phyloP scores from a whole-genome alignment of 2,797 vertebrate genomes.

The Enteromius argenteus region DNA sequence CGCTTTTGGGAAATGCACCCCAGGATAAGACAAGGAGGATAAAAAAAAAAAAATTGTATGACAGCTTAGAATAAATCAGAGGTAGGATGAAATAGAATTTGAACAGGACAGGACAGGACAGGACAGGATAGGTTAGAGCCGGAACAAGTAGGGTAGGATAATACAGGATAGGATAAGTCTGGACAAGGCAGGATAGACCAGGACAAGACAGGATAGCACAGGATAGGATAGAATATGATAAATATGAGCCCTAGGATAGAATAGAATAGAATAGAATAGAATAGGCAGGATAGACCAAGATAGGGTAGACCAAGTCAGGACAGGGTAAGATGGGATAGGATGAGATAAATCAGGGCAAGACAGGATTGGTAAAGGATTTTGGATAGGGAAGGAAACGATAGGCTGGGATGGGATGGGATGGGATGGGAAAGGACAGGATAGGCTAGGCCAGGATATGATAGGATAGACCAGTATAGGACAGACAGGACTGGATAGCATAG shows the following conservation, averaged over 20 bases:
- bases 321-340: neutral
- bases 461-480: neutral
- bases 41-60: no score
- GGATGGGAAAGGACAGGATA: neutral
- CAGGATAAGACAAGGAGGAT: no score
- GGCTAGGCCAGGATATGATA: neutral
- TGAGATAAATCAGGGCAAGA: neutral
- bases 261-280: no score
- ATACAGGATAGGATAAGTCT: neutral
- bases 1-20: no score
- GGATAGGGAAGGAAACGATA: neutral
- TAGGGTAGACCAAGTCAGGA: neutral
- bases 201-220: neutral
- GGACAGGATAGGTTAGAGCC: neutral
- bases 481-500: constrained; percentile 52
- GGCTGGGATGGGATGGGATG: neutral
- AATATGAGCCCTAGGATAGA: neutral
- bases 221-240: neutral
- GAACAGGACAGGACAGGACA: neutral
- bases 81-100: neutral
- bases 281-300: neutral
- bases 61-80: neutral
- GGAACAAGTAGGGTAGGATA: neutral
- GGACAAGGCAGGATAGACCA: neutral
- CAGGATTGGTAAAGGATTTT: neutral